Conservation (phyloP, 2,113 vertebrate species). For the Hypomesus transpacificus region DNA sequence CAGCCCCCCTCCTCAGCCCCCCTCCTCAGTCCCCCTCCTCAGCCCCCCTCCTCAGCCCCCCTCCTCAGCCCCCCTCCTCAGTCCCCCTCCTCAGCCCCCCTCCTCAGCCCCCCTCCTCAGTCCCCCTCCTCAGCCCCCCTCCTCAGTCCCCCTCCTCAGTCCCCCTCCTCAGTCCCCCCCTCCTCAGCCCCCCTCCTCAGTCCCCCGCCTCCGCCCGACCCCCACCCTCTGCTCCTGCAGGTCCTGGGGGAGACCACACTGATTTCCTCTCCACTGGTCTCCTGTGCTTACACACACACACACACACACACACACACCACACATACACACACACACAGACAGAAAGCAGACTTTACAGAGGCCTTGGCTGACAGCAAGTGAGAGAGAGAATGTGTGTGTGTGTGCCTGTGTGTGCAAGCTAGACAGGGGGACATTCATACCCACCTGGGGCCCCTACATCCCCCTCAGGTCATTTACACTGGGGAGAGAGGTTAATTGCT, state of each 20-base stretch:
- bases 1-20: no score
- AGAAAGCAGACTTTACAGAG: not conserved
- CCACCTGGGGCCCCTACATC: constrained; percentile 32
- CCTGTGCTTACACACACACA: constrained; percentile 29
- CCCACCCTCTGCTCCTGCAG: constrained; percentile 32
- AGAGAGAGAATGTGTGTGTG: not conserved
- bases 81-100: no score
- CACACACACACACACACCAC: not conserved
- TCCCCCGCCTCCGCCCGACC: constrained; percentile 10
- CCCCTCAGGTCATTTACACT: constrained; percentile 52
- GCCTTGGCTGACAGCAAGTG: not conserved
- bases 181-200: constrained; percentile 16
- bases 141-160: no score
- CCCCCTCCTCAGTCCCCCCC: constrained; percentile 22
- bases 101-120: no score
- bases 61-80: no score
- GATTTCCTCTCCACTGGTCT: constrained; percentile 48
- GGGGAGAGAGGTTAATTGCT: constrained; percentile 69
- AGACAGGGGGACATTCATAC: constrained; percentile 46
- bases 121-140: no score
- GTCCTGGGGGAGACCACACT: constrained; percentile 39
- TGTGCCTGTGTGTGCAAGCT: not conserved
- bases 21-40: no score
- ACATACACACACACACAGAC: not conserved
- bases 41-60: no score